Evolutionary conservation across 2,113 vertebrate species (phyloP), one percentile per base, ranked within the genome.

Genomic region (Scortum barcoo): DNA sequence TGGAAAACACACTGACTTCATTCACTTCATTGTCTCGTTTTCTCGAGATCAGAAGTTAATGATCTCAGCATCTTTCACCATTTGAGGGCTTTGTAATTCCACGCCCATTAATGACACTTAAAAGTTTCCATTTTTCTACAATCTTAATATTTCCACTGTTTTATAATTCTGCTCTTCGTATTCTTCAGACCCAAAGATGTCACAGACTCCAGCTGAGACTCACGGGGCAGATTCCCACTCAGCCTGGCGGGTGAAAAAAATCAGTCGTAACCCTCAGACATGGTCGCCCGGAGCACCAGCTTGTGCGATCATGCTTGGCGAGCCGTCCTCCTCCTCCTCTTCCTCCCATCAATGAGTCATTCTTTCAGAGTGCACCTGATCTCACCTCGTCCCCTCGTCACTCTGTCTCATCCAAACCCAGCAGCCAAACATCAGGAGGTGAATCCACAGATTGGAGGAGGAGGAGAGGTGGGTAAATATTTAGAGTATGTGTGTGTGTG

Each of bases 401-500:
- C 78, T 71, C 60, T 30, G 0, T 24, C 69, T 83, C 81, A 58
- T 69, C 33, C 56, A 30, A 57, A 65, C 28, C 60, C 63, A 28
- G 82, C 85, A 69, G 81, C 80, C 86, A 92, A 86, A 86, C 82
- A 67, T 53, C 26, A 26, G n/a, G 13, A 53, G 80, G 73, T 76
- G 50, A 46, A 80, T 54, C 72, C 82, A 60, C 57, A 71, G 77
- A 67, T 53, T 36, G 71, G 20, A 77, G 63, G 73, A 74, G 78
- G 62, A 24, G 78, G 88, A 38, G n/a, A n/a, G n/a, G n/a, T n/a
- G n/a, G 50, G 88, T 84, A 89, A 91, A 92, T 92, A 92, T 92
- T 92, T 91, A 61, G 71, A 13, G 51, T 17, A 22, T 3, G 58
- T 28, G 66, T 14, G 51, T 16, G 57, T 30, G 84, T 24, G 56